Percentiles rank a stretch among this genome's conserved stretches.
Evolutionary conservation across 1,140 invertebrate species (phyloP).

Genomic region (Drosophila bocqueti): DNA sequence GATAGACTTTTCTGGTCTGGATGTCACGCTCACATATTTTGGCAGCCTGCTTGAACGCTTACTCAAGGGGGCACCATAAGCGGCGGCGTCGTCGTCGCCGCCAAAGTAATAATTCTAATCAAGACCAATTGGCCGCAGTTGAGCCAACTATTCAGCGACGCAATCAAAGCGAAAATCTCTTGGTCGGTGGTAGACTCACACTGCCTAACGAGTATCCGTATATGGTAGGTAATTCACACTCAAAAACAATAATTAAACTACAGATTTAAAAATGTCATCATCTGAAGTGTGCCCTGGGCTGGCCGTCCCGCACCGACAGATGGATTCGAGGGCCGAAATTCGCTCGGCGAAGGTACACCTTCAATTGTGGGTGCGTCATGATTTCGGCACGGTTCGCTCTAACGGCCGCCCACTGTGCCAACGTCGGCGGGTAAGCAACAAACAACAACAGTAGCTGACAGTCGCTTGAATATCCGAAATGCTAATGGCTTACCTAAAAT

Average conservation of each 20-base stretch:
- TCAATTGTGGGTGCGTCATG: slow-evolving; percentile 60
- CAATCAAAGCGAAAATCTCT: slow-evolving; percentile 13
- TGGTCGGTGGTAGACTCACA: slow-evolving; percentile 50
- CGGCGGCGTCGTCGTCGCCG: slow-evolving; percentile 4
- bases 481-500: slow-evolving; percentile 31
- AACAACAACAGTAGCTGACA: neutral
- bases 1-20: neutral
- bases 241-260: neutral
- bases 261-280: neutral
- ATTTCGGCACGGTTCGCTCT: slow-evolving; percentile 47
- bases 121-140: slow-evolving; percentile 12
- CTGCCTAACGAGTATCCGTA: slow-evolving; percentile 49
- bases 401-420: slow-evolving; percentile 63
- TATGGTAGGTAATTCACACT: slow-evolving; percentile 35
- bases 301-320: slow-evolving; percentile 22
- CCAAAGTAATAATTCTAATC: slow-evolving; percentile 1
- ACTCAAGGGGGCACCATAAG: slow-evolving; percentile 21
- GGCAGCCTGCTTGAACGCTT: slow-evolving; percentile 29
- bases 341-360: slow-evolving; percentile 22
- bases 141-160: slow-evolving; percentile 32
- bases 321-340: slow-evolving; percentile 24
- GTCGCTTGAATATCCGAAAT: slow-evolving; percentile 20
- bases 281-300: slow-evolving; percentile 62
- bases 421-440: slow-evolving; percentile 49
- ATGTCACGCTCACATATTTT: neutral